These are phyloP conservation scores for Antidorcas marsupialis DNA, from an alignment of 2,113 vertebrate species.

Conservation along the genomic window DNA sequence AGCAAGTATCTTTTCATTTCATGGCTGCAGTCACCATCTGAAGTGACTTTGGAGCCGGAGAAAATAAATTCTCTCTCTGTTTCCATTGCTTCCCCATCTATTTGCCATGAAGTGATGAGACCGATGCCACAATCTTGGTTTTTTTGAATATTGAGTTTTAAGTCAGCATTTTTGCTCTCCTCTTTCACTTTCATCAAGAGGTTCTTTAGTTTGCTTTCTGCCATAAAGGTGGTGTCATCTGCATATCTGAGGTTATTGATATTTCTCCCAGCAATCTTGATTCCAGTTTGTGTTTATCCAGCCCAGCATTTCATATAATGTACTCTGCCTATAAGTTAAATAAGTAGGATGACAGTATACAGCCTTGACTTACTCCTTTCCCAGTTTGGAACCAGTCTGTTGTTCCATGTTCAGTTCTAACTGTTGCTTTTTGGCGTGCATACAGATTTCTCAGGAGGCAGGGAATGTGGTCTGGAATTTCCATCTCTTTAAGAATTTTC, in stretches of 20 bases:
- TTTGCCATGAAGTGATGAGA: background rate
- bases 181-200: background rate
- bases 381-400: background rate
- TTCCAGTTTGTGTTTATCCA: background rate
- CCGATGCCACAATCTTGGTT: background rate
- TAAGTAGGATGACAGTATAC: background rate
- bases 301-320: background rate
- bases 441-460: background rate
- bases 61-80: background rate
- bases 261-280: background rate
- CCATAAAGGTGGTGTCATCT: background rate
- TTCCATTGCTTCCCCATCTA: background rate
- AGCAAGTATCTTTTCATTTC: background rate
- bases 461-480: background rate
- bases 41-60: background rate
- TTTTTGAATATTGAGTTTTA: background rate
- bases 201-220: background rate
- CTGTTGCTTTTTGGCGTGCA: background rate
- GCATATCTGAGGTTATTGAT: background rate
- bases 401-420: background rate
- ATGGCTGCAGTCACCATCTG: background rate
- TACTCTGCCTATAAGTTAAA: background rate
- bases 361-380: background rate
- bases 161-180: background rate
- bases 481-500: background rate